These are phyloP conservation scores for Nephrotoma guestfalica DNA, from an alignment of 2,888 invertebrate species.

Conservation along the genomic window DNA sequence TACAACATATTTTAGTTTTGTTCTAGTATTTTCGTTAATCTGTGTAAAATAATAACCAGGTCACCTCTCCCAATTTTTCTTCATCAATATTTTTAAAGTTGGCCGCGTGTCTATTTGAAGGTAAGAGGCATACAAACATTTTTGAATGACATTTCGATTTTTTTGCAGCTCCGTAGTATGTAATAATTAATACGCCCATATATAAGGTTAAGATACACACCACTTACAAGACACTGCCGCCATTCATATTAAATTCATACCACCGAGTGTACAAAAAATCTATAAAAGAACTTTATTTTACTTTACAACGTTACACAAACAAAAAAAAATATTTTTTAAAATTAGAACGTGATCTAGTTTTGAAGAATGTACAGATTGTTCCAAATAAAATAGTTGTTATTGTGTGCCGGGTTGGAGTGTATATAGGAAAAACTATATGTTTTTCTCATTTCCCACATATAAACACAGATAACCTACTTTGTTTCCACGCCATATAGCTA, in stretches of 20 bases:
- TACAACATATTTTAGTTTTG: too few relatives aligned
- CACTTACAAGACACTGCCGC: not conserved
- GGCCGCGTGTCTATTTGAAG: not conserved
- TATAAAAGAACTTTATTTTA: not conserved
- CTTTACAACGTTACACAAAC: not conserved
- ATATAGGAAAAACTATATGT: not conserved
- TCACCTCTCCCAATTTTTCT: not conserved
- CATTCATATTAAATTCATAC: not conserved
- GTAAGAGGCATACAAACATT: not conserved
- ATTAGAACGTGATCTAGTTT: not conserved
- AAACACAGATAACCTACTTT: not conserved
- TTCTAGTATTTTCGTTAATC: too few relatives aligned
- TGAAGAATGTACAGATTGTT: not conserved
- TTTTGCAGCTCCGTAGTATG: too few relatives aligned
- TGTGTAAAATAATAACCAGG: too few relatives aligned
- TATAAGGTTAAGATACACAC: not conserved
- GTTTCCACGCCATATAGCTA: not conserved
- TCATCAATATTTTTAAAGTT: not conserved
- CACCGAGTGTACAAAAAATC: not conserved
- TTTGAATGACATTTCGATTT: not conserved
- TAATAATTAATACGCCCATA: not conserved
- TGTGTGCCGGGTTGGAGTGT: not conserved
- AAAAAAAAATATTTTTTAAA: not conserved
- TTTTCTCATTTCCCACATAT: not conserved
- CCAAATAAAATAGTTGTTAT: not conserved